Base-by-base conservation (phyloP, 2,113 vertebrate genomes). In the Nansenia antarctica region DNA sequence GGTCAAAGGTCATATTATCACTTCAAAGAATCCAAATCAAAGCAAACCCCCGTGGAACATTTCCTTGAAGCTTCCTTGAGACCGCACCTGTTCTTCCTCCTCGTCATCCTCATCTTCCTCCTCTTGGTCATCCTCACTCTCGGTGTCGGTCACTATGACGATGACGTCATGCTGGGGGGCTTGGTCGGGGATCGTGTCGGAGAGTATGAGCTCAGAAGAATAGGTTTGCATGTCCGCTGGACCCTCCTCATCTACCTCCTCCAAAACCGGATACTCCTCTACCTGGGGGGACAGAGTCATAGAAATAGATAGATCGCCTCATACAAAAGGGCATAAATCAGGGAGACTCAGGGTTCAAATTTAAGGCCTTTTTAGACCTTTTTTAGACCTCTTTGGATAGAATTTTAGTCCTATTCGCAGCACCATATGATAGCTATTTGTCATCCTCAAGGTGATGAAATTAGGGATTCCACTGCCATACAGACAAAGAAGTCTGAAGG, bases 131-230 rank as follows among this genome's bases (percentile, higher is more conserved):
- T 95, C 95, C 0, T 97, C 96, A 0, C 94, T 96, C 39, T 98
- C 96, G 5, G 95, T 93, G 77, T 99, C 96, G 14, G 95, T 99
- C 29, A 94, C 92, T 73, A 99, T 98, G 26, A 99, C 93, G 62
- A 98, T 96, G 22, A 98, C 94, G 72, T 96, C 94, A 39, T 94
- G 94, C 80, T 93, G 91, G 0, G 53, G 90, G 0, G 55, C 2
- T 9, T 85, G 89, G 22, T 96, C 93, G 3, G 91, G 87, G 37
- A 86, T 90, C 3, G 93, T 81, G 20, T 90, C 91, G 11, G 87
- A 88, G 24, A 91, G 90, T 45, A 90, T 91, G 0, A 91, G 86
- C 53, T 96, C 95, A 42, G 91, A 90, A 89, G 5, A 73, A 27
- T 37, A 93, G 90, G 18, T 97, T 95, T 72, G 92, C 85, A 5